Percentiles rank a stretch among this genome's conserved stretches.
Evolutionary conservation across 2,113 vertebrate genomes (phyloP).

Genomic region (Stictonetta naevosa): DNA sequence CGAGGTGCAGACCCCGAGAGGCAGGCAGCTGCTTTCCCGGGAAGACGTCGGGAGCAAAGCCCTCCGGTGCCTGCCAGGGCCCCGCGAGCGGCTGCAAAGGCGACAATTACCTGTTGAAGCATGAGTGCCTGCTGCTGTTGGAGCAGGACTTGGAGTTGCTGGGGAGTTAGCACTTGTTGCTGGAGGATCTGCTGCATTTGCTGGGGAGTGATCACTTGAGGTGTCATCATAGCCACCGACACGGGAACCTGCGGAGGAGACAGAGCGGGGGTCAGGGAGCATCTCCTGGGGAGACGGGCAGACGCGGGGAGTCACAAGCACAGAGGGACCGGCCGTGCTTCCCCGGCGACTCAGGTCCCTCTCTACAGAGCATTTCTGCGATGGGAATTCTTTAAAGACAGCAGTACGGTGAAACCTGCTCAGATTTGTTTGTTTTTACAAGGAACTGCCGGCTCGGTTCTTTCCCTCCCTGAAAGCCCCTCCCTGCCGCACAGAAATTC

Average conservation of each 20-base stretch:
- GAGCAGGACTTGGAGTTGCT: constrained; percentile 98
- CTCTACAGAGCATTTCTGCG: background rate
- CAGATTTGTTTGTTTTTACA: background rate
- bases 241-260: constrained; percentile 87
- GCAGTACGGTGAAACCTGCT: background rate
- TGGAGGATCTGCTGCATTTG: constrained; percentile 99
- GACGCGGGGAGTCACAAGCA: background rate
- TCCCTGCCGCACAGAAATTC: background rate
- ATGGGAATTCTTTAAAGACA: background rate
- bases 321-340: background rate
- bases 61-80: fast-evolving
- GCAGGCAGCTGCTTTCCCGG: background rate
- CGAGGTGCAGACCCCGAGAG: background rate
- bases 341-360: fast-evolving
- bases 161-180: constrained; percentile 99
- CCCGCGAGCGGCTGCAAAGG: background rate
- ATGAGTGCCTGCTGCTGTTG: constrained; percentile 99
- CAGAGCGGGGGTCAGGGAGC: constrained; percentile 16
- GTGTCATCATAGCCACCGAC: constrained; percentile 99
- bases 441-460: background rate
- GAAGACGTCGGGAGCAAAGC: fast-evolving
- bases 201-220: constrained; percentile 99
- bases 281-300: too few species aligned
- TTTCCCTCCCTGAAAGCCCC: background rate
- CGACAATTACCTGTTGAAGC: constrained; percentile 94